A percentile compares a stretch with the other conserved stretches of the same genome.
Evolutionary conservation across 2,113 vertebrate genomes (phyloP).

Genomic region (Macroglossus sobrinus): DNA sequence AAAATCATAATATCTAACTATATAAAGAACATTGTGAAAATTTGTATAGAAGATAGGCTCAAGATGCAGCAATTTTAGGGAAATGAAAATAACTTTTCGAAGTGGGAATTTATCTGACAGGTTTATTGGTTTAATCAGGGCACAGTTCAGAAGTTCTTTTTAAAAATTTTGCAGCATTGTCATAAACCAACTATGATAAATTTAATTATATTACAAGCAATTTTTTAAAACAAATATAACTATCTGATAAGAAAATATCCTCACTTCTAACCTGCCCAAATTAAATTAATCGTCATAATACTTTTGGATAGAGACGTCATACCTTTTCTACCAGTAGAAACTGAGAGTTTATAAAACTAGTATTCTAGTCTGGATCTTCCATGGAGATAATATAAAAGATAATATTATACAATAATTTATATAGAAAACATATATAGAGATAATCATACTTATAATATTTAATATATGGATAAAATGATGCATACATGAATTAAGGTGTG

Average conservation of each 20-base stretch:
- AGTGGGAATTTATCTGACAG: slow-evolving; percentile 1
- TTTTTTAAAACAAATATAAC: slow-evolving; percentile 57
- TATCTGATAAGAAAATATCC: background rate
- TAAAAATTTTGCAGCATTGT: background rate
- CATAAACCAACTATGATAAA: slow-evolving; percentile 29
- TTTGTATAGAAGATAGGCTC: background rate
- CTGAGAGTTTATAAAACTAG: background rate
- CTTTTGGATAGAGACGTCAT: background rate
- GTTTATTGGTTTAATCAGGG: slow-evolving; percentile 37
- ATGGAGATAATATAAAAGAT: background rate
- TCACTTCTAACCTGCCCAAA: background rate
- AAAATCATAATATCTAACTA: background rate
- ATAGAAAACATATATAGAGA: background rate
- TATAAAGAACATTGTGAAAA: background rate
- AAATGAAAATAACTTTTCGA: background rate
- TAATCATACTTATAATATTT: background rate
- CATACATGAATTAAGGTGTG: background rate
- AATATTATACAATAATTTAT: background rate
- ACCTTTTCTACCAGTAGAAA: background rate
- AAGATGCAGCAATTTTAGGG: background rate
- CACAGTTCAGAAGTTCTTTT: background rate
- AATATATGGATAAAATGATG: background rate
- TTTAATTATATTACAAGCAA: background rate
- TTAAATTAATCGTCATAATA: background rate
- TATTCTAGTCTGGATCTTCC: background rate